phyloP scores from a whole-genome alignment of 2,888 invertebrate genomes.

The Drosophila mulleri region DNA sequence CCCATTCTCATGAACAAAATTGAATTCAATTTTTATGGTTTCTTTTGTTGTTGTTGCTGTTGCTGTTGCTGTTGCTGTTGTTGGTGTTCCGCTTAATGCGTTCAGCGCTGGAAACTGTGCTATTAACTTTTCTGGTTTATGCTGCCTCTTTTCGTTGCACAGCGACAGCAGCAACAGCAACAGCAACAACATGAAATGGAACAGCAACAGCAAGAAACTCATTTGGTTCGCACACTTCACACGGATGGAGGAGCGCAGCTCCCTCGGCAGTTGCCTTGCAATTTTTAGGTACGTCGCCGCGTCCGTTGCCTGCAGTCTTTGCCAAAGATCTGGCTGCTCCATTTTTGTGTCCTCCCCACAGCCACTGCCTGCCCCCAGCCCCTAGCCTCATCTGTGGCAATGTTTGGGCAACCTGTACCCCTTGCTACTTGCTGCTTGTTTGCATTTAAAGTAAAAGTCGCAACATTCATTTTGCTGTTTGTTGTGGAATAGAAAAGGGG shows the following conservation, averaged over 20 bases:
- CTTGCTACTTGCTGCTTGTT: slow-evolving; percentile 34
- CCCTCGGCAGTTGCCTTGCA: slow-evolving; percentile 35
- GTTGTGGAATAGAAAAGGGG: slow-evolving; percentile 23
- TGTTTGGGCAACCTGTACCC: slow-evolving; percentile 31
- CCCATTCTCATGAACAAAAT: slow-evolving; percentile 51
- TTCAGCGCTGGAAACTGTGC: slow-evolving; percentile 49
- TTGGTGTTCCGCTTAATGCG: slow-evolving; percentile 51
- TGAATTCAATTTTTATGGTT: slow-evolving; percentile 64
- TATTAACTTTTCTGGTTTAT: slow-evolving; percentile 54
- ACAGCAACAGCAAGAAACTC: slow-evolving; percentile 53
- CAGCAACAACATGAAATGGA: slow-evolving; percentile 6
- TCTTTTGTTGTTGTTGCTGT: neutral
- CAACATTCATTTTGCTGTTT: slow-evolving; percentile 48
- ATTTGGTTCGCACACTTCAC: slow-evolving; percentile 65
- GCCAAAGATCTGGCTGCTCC: slow-evolving; percentile 67
- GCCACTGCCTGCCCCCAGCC: neutral
- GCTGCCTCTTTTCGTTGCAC: slow-evolving; percentile 12
- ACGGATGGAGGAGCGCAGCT: slow-evolving; percentile 20
- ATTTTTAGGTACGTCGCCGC: slow-evolving; percentile 36
- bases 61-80: neutral
- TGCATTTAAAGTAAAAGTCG: slow-evolving; percentile 66
- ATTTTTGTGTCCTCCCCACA: slow-evolving; percentile 30
- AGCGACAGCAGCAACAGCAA: slow-evolving; percentile 10
- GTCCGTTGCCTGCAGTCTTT: slow-evolving; percentile 53
- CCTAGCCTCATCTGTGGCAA: slow-evolving; percentile 4